phyloP scores from a whole-genome alignment of 2,113 vertebrate genomes.

The Irena cyanogastra region DNA sequence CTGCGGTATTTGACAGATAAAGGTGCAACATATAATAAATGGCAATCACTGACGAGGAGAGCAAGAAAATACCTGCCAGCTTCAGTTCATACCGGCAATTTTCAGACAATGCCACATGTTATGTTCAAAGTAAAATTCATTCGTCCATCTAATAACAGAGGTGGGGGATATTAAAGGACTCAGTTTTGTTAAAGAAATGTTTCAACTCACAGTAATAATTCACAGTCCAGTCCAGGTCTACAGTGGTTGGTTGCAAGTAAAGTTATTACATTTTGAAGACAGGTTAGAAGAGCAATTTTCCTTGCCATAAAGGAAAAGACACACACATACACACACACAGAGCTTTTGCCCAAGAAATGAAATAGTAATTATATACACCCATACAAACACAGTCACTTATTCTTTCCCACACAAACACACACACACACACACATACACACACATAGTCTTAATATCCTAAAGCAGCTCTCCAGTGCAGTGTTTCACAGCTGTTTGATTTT shows the following conservation, averaged over 20 bases:
- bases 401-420: not conserved
- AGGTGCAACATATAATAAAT: slow-evolving; percentile 89
- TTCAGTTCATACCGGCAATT: slow-evolving; percentile 83
- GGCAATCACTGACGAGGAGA: slow-evolving; percentile 77
- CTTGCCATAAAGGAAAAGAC: slow-evolving; percentile 33
- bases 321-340: not conserved
- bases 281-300: slow-evolving; percentile 78
- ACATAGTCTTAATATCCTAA: not conserved
- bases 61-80: slow-evolving; percentile 83
- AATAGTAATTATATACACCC: not conserved
- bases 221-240: slow-evolving; percentile 69
- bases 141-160: slow-evolving; percentile 81
- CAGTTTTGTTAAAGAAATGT: slow-evolving; percentile 79
- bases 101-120: slow-evolving; percentile 85
- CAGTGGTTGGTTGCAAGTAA: slow-evolving; percentile 73
- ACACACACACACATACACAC: not conserved
- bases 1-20: slow-evolving; percentile 81
- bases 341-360: slow-evolving; percentile 3
- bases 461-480: not conserved
- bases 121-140: slow-evolving; percentile 86
- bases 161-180: slow-evolving; percentile 84
- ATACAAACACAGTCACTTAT: not conserved
- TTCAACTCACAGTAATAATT: slow-evolving; percentile 77
- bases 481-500: not conserved
- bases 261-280: slow-evolving; percentile 81